Percentiles rank a stretch among this genome's conserved stretches.
Conservation (phyloP, 2,888 invertebrate genomes). For the Furcula furcula region DNA sequence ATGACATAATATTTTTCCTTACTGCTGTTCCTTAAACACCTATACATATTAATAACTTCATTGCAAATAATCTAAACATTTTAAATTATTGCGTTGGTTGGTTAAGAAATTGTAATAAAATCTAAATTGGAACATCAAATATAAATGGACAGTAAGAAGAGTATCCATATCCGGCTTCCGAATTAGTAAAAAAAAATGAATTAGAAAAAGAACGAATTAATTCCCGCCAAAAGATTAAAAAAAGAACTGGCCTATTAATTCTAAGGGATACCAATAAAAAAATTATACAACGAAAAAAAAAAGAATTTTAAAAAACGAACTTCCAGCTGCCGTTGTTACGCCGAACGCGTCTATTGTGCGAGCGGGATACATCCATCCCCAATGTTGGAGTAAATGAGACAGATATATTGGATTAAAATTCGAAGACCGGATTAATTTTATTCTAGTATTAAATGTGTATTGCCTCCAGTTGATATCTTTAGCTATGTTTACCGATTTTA, state of each 20-base stretch:
- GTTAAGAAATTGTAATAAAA: too few relatives aligned
- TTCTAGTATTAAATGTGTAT: slow-evolving; percentile 64
- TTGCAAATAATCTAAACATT: too few relatives aligned
- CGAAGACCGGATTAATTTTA: slow-evolving; percentile 67
- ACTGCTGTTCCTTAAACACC: too few relatives aligned
- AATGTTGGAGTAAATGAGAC: slow-evolving; percentile 44
- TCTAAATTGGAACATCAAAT: too few relatives aligned
- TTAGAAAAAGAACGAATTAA: slow-evolving; percentile 25
- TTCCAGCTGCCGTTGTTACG: slow-evolving; percentile 75
- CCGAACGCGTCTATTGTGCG: slow-evolving; percentile 46
- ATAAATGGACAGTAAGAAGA: background rate
- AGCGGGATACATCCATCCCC: slow-evolving; percentile 36
- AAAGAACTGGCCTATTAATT: slow-evolving; percentile 68
- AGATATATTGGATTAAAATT: slow-evolving; percentile 58
- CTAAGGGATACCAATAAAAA: slow-evolving; percentile 69
- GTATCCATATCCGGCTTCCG: slow-evolving; percentile 30
- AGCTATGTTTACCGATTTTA: slow-evolving; percentile 53
- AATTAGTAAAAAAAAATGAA: slow-evolving; percentile 14
- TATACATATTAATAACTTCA: too few relatives aligned
- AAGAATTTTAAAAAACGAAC: slow-evolving; percentile 59
- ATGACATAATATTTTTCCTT: too few relatives aligned
- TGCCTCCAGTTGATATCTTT: slow-evolving; percentile 44
- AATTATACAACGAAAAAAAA: slow-evolving; percentile 56
- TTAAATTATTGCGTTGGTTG: too few relatives aligned
- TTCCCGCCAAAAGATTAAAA: slow-evolving; percentile 60